Evolutionary conservation across 2,797 vertebrate genomes (phyloP), one percentile per base, ranked within the genome.

Genomic region (Thaleichthys pacificus): DNA sequence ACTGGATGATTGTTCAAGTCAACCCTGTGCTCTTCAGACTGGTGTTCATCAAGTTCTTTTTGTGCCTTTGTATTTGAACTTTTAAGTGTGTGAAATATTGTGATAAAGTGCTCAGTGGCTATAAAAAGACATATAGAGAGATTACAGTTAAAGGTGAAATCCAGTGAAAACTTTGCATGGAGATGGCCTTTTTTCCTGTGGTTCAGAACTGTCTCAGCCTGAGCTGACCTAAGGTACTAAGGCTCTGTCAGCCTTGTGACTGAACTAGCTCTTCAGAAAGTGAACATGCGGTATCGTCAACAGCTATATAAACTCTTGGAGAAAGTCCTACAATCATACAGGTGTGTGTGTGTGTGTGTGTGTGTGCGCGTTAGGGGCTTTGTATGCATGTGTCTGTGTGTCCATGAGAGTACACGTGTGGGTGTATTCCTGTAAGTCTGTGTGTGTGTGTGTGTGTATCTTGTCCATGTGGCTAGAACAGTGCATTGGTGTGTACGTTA

Each of bases 261-360:
- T 66, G 68, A 87, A 85, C 71, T 74, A 81, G 61, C 84, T 85
- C 76, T 82, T 83, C 73, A 88, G 86, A 73, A 86, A 77, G 66
- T 77, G 70, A 65, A 66, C 66, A 9, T 69, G 79, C 58, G 81
- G 79, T 73, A 79, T 71, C 66, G 77, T 85, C 63, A 80, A 77
- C 78, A 83, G 84, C 76, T 68, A 61, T 67, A 81, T 78, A 70
- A 84, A 47, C 77, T 56, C 68, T 76, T 14, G 77, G 78, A 82
- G 65, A 77, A 75, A 38, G 80, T 85, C 47, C 68, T 85, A 30
- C 47, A 58, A 68, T 80, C 80, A 2, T 77, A 86, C 72, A 85
- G 83, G 80, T 84, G 66, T 28, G 64, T 32, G 54, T n/a, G n/a
- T n/a, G n/a, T 28, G 64, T 32, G 80, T 84, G 66, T 28, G 64